Evolutionary conservation across 2,113 vertebrate species (phyloP), one percentile per base, ranked within the genome.

Genomic region (Merops nubicus): DNA sequence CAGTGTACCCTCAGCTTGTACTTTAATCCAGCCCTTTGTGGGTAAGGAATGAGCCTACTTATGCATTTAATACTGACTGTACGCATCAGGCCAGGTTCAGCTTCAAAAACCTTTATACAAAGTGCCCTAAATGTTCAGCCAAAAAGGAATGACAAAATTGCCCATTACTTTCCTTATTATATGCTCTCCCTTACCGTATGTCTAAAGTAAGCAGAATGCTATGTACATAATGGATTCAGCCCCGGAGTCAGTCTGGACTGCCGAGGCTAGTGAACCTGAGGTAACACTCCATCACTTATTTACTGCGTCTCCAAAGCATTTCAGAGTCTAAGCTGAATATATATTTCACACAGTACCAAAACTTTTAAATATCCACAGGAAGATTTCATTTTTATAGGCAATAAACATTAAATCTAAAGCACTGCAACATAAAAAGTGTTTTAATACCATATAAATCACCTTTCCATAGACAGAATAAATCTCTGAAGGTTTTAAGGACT

Each of bases 371-470:
- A 98, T 98, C 98, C 97, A 97, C 97, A 97, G 96, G 98, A 98
- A 98, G 97, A 98, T 98, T 98, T 98, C 98, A 97, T 98, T 98
- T 98, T 98, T 98, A 98, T 98, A 98, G 98, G 98, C 98, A 98
- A 98, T 98, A 98, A 98, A 98, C 98, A 98, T 98, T 98, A 98
- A 98, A 98, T 98, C 98, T 98, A 98, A 98, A 98, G 98, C 98
- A 98, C 97, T 98, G 96, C 96, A 97, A 98, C 98, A 98, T 98
- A 98, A 98, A 98, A 98, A 98, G 97, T 98, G 96, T 97, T 98
- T 98, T 98, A 98, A 98, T 98, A 97, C 97, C 96, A 75, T 75
- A 98, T 98, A 98, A 98, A 98, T 98, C 98, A 98, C 97, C 95
- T 98, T 98, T 97, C 97, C 97, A 97, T 78, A 98, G 98, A 98